phyloP scores from a whole-genome alignment of 2,113 vertebrate species.

The Otus sunia region DNA sequence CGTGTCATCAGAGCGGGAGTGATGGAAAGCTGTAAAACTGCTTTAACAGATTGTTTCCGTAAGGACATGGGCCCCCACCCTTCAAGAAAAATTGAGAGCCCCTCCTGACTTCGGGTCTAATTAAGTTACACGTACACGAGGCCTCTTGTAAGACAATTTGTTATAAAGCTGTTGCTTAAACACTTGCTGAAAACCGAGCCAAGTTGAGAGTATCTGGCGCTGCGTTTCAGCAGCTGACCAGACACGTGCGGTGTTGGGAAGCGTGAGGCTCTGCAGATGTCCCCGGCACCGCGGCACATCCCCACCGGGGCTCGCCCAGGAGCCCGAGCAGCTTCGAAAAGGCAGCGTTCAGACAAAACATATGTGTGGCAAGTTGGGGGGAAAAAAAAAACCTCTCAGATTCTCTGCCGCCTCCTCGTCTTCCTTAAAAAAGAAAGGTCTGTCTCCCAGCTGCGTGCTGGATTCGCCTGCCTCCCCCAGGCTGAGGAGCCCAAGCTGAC shows the following conservation, averaged over 20 bases:
- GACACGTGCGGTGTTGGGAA: rapidly evolving
- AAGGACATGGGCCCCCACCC: not conserved
- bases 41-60: not conserved
- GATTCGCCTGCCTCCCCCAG: not conserved
- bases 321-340: not conserved
- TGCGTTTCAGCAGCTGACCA: not conserved
- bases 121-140: rapidly evolving
- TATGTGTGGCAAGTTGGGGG: not conserved
- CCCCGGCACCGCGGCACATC: not conserved
- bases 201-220: not conserved
- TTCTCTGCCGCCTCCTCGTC: not conserved
- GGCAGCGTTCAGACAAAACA: not conserved
- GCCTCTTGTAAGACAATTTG: not conserved
- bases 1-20: not conserved
- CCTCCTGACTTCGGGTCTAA: not conserved
- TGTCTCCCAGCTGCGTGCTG: constrained; percentile 7
- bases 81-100: not conserved
- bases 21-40: not conserved
- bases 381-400: not conserved
- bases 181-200: not conserved
- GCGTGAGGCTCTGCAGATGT: not conserved
- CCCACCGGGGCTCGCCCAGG: not conserved
- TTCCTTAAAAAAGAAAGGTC: constrained; percentile 20
- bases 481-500: not conserved
- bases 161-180: not conserved